These are phyloP conservation scores for Romanogobio albipinnatus DNA, from an alignment of 2,113 vertebrate species.

Conservation along the genomic window DNA sequence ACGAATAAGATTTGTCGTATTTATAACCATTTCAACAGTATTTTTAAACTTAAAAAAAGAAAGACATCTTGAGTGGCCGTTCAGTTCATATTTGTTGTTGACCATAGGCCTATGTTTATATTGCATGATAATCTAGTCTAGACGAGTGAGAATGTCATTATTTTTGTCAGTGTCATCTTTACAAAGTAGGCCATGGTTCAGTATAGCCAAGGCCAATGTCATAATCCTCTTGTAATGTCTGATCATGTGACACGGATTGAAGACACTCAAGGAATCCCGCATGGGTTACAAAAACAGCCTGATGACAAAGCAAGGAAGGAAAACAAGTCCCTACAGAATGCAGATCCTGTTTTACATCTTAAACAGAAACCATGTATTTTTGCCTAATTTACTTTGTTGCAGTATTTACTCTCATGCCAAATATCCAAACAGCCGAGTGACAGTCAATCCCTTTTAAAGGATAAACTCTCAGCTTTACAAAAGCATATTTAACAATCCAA, in stretches of 20 bases:
- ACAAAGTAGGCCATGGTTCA: slow-evolving; percentile 27
- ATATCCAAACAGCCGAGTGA: slow-evolving; percentile 46
- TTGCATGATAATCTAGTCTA: background rate
- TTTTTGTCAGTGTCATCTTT: slow-evolving; percentile 14
- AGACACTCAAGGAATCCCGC: slow-evolving; percentile 20
- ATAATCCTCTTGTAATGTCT: slow-evolving; percentile 47
- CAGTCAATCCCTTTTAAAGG: slow-evolving; percentile 52
- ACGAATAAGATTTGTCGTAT: background rate
- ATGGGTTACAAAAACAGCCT: background rate
- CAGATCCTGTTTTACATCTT: background rate
- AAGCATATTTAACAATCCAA: slow-evolving; percentile 54
- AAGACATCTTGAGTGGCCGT: background rate
- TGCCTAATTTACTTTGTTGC: background rate
- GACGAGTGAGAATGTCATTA: background rate
- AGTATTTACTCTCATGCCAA: slow-evolving; percentile 40
- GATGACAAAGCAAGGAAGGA: background rate
- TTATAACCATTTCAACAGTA: background rate
- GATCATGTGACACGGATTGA: slow-evolving; percentile 40
- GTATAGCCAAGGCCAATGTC: slow-evolving; percentile 1
- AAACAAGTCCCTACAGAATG: background rate
- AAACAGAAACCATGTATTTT: slow-evolving; percentile 21
- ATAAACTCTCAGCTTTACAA: slow-evolving; percentile 56
- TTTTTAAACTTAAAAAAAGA: background rate
- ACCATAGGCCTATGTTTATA: background rate
- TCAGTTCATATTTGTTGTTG: background rate